These are phyloP conservation scores for Ctena decussata DNA, from an alignment of 2,888 invertebrate species.

Conservation along the genomic window DNA sequence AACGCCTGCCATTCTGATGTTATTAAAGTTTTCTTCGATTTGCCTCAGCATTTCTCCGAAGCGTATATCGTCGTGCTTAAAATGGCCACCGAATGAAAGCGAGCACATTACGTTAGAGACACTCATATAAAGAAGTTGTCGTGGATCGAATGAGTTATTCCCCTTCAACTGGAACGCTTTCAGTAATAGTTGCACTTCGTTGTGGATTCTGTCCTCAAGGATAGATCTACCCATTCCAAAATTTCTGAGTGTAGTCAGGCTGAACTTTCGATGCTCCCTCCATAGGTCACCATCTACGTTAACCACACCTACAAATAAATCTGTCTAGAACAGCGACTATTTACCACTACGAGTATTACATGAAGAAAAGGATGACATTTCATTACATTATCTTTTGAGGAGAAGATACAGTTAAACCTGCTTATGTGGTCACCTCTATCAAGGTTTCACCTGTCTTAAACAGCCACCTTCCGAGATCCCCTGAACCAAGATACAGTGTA, in stretches of 20 bases:
- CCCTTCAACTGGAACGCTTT: too few species aligned
- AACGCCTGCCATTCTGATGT: not conserved
- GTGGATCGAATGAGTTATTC: slow-evolving; percentile 31
- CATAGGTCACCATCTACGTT: slow-evolving; percentile 38
- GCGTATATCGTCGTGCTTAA: too few species aligned
- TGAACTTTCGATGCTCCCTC: slow-evolving; percentile 65
- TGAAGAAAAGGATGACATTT: too few species aligned
- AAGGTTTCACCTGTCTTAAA: too few species aligned
- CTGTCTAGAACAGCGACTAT: too few species aligned
- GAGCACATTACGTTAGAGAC: slow-evolving; percentile 38
- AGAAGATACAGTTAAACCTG: too few species aligned
- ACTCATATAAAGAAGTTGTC: slow-evolving; percentile 7
- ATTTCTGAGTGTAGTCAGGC: slow-evolving; percentile 55
- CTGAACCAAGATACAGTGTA: too few species aligned
- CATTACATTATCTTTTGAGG: too few species aligned
- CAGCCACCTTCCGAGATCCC: too few species aligned
- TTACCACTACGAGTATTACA: too few species aligned
- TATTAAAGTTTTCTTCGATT: slow-evolving; percentile 15
- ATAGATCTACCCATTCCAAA: slow-evolving; percentile 62
- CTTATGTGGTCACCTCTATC: too few species aligned
- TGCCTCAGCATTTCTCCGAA: slow-evolving; percentile 11
- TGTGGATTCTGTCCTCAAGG: slow-evolving; percentile 57
- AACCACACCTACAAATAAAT: not conserved
- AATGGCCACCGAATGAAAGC: slow-evolving; percentile 32
- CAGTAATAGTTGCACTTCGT: slow-evolving; percentile 38